A percentile compares a stretch with the other conserved stretches of the same genome.
Evolutionary conservation across 2,797 vertebrate genomes (phyloP).

Genomic region (Lycodopsis pacificus): DNA sequence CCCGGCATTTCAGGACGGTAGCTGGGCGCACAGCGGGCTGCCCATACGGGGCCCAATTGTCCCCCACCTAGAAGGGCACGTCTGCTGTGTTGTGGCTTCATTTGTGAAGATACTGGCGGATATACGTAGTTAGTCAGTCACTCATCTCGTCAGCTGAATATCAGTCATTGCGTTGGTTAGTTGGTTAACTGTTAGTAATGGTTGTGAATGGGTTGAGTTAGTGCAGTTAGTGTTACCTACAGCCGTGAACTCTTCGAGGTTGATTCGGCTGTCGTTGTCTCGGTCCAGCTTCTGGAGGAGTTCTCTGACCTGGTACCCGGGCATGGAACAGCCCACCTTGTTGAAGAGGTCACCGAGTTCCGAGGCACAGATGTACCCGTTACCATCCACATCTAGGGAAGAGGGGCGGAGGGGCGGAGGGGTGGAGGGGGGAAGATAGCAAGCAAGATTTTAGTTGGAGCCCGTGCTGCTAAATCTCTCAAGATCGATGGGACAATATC

Average conservation of each 20-base stretch:
- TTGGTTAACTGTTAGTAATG: background rate
- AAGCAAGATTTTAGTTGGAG: background rate
- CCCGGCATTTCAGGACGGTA: too few relatives aligned
- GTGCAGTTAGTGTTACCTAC: slow-evolving; percentile 86
- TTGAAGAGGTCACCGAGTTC: slow-evolving; percentile 92
- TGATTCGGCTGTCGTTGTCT: slow-evolving; percentile 92
- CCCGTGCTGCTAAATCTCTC: background rate
- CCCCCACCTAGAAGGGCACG: too few relatives aligned
- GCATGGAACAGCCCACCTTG: slow-evolving; percentile 89
- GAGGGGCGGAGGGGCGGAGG: background rate
- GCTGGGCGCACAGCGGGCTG: too few relatives aligned
- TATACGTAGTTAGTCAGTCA: background rate
- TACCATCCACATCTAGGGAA: slow-evolving; percentile 89
- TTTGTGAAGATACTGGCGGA: background rate
- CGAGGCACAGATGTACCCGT: slow-evolving; percentile 90
- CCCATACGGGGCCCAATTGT: too few relatives aligned
- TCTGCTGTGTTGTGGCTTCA: background rate
- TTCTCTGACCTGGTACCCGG: slow-evolving; percentile 94
- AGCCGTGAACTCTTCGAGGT: slow-evolving; percentile 92
- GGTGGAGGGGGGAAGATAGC: background rate
- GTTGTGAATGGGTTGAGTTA: slow-evolving; percentile 11
- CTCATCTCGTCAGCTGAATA: background rate
- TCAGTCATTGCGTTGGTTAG: background rate
- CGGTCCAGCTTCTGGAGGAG: slow-evolving; percentile 94
- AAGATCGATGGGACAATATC: too few relatives aligned